These are phyloP conservation scores for Argyrosomus japonicus DNA, from an alignment of 2,113 vertebrate species.

Conservation along the genomic window DNA sequence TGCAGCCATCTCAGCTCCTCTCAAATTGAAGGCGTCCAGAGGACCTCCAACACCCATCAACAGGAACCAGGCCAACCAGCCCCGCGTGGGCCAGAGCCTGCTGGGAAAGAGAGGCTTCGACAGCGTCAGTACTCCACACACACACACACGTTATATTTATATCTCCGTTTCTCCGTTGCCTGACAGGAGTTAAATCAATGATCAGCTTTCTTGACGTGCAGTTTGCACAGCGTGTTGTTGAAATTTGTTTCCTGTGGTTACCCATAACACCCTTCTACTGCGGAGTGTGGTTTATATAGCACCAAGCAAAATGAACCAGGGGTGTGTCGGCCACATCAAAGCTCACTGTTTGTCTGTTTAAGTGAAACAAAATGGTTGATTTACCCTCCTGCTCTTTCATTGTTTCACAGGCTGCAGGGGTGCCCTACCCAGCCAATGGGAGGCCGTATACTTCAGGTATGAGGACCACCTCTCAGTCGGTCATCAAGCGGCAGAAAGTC, in stretches of 20 bases:
- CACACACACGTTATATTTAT: background rate
- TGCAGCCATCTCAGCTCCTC: slow-evolving; percentile 90
- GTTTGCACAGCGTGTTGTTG: background rate
- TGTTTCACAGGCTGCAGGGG: slow-evolving; percentile 75
- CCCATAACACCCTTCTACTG: background rate
- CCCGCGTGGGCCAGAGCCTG: slow-evolving; percentile 86
- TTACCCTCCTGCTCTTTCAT: background rate
- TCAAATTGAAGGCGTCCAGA: slow-evolving; percentile 92
- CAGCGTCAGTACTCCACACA: slow-evolving; percentile 80
- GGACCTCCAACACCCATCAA: slow-evolving; percentile 94
- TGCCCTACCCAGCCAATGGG: slow-evolving; percentile 91
- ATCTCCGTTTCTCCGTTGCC: background rate
- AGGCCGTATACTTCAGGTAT: slow-evolving; percentile 90
- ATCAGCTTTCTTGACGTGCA: background rate
- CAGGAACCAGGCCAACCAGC: slow-evolving; percentile 91
- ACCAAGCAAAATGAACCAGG: too few species aligned
- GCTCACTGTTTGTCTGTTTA: background rate
- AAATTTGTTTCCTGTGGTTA: background rate
- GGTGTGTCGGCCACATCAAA: too few species aligned
- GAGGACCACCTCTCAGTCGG: slow-evolving; percentile 90
- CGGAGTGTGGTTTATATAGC: too few species aligned
- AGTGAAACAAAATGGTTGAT: background rate
- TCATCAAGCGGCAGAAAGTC: slow-evolving; percentile 93
- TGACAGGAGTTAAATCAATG: background rate
- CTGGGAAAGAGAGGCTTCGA: slow-evolving; percentile 91